Base-by-base conservation (phyloP, 2,888 invertebrate genomes). In the Lamellibrachia satsuma region DNA sequence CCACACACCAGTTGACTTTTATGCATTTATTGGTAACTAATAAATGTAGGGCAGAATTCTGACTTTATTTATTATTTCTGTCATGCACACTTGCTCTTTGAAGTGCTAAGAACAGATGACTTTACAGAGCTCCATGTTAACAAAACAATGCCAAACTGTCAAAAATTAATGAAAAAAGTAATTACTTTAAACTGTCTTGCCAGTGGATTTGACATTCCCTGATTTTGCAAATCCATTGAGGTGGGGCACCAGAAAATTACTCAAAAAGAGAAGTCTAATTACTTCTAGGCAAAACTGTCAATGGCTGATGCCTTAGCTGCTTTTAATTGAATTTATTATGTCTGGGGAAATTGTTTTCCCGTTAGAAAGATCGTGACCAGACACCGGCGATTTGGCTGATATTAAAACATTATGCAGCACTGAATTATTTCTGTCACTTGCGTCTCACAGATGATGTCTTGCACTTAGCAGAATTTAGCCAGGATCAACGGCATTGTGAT, bases 401-500 rank as follows among this genome's bases (percentile, higher is more conserved):
- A 75, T 75, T 75, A 75, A 75, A 75, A 75, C 75, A 75, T 75
- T 75, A 75, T 75, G 75, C 75, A 75, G 75, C 75, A 75, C 15
- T 22, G 75, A 75, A 75, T 75, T 75, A 75, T 22, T 75, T 75
- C n/a, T 75, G 75, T 75, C 75, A 22, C 22, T 15, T 22, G 75
- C 6, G 75, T 22, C 1, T 11, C 15, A 75, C 15, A 75, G 22
- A 22, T n/a, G 75, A 75, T 75, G 75, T n/a, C n/a, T 11, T 6
- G 22, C 75, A 75, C 75, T 15, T 75, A 75, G 6, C 22, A 22
- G 22, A 22, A 22, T 22, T 75, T 15, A 75, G 75, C 75, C 75
- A 22, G 22, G 75, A 75, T 75, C 6, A 75, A 22, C 4, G 22
- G 75, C 75, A 75, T 11, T 22, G 75, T 11, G 22, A 2, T 4